Evolutionary conservation across 2,888 invertebrate genomes (phyloP), one percentile per base, ranked within the genome.

Genomic region (Mylabris sibirica): DNA sequence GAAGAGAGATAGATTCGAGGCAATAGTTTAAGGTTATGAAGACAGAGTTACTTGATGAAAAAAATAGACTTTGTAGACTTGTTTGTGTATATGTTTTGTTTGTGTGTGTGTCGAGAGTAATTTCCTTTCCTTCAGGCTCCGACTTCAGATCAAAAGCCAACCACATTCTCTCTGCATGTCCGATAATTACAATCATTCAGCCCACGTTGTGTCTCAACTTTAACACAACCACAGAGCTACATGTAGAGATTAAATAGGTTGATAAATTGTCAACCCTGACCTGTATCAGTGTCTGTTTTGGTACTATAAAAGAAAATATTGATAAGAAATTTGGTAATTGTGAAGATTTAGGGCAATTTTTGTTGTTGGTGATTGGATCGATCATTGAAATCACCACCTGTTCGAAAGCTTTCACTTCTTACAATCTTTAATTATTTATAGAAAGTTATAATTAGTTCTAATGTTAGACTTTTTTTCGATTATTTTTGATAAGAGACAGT

Each of bases 91-190:
- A n/a, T n/a, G n/a, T n/a, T n/a, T n/a, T n/a, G n/a, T 35, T 2
- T n/a, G 84, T 8, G 83, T 84, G 1, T 83, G 85, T 67, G 78
- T 85, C 4, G 81, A 81, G 68, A 67, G 59, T 67, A 67, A 67
- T 67, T 67, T 67, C 67, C 60, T 64, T 68, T 59, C 68, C 68
- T 68, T 30, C 65, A 26, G 68, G 68, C 68, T 49, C 68, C 68
- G 68, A 68, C 68, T 68, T 11, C 59, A 68, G 65, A 68, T 68
- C 65, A 68, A 68, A 68, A 65, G 68, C 68, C 65, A 63, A 63
- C 68, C 68, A 68, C 68, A 68, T 68, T 68, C 68, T 68, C 68
- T 68, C 68, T 65, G 68, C 68, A 68, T 68, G 68, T 68, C 68
- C 57, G 68, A 65, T 68, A 65, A 68, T 68, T 68, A 68, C 68